A percentile compares a stretch with the other conserved stretches of the same genome.
These are phyloP conservation scores for Sebastolobus alascanus DNA, from an alignment of 2,797 vertebrate genomes.

Conservation along the genomic window DNA sequence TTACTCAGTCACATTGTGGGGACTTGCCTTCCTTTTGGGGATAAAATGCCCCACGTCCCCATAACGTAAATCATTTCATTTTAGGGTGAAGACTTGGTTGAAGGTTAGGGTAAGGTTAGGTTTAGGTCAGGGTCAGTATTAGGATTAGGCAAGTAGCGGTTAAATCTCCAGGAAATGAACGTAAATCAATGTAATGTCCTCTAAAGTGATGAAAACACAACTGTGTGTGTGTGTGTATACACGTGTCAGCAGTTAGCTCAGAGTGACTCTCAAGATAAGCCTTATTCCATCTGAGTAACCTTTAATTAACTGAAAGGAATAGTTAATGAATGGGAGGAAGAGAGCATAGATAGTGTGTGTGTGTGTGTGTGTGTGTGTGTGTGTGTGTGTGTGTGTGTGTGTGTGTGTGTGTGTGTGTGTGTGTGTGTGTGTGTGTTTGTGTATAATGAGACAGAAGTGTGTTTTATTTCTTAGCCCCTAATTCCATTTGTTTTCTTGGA, in stretches of 20 bases:
- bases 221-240: constrained; percentile 19
- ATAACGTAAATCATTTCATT: neutral
- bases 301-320: constrained; percentile 71
- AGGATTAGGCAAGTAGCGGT: neutral
- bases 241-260: constrained; percentile 33
- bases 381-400: constrained; percentile 11
- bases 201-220: neutral
- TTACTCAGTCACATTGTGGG: neutral
- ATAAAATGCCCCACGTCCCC: neutral
- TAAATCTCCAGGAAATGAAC: too few relatives aligned
- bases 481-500: constrained; percentile 20
- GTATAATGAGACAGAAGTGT: neutral
- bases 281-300: constrained; percentile 72
- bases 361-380: too few relatives aligned
- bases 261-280: constrained; percentile 69
- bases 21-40: neutral
- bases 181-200: too few relatives aligned
- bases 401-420: constrained; percentile 84
- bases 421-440: constrained; percentile 66
- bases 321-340: constrained; percentile 58
- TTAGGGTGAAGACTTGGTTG: neutral
- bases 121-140: neutral
- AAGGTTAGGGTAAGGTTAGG: neutral
- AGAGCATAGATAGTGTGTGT: constrained; percentile 13
- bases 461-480: constrained; percentile 10